phyloP scores from a whole-genome alignment of 2,888 invertebrate species.

The Hemicrepidius hirtus region DNA sequence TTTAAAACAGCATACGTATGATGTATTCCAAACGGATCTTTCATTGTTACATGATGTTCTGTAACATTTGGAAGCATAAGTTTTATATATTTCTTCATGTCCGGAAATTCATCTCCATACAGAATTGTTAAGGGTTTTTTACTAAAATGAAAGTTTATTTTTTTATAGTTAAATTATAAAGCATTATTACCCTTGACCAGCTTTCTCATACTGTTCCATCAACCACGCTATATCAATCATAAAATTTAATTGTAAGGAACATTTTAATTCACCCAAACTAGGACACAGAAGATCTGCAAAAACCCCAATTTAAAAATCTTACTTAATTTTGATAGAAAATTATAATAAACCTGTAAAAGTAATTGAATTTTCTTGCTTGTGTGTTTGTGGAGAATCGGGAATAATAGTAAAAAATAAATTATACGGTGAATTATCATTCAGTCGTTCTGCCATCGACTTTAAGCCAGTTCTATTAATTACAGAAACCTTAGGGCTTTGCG shows the following conservation, averaged over 20 bases:
- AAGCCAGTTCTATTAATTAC: not conserved
- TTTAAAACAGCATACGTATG: slow-evolving; percentile 87
- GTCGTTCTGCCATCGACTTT: slow-evolving; percentile 80
- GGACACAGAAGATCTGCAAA: slow-evolving; percentile 84
- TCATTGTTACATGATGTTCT: slow-evolving; percentile 81
- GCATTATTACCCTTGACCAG: slow-evolving; percentile 77
- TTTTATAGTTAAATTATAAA: slow-evolving; percentile 10
- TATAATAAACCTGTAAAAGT: slow-evolving; percentile 78
- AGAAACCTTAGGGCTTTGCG: slow-evolving; percentile 70
- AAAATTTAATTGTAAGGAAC: slow-evolving; percentile 91
- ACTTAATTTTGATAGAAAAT: not conserved
- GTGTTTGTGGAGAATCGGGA: slow-evolving; percentile 78
- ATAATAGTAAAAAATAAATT: slow-evolving; percentile 85
- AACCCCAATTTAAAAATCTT: too few species aligned
- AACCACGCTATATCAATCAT: slow-evolving; percentile 95
- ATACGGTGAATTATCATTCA: slow-evolving; percentile 81
- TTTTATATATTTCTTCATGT: slow-evolving; percentile 72
- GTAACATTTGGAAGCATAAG: slow-evolving; percentile 78
- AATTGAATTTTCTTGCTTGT: slow-evolving; percentile 79
- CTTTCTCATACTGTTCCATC: slow-evolving; percentile 87
- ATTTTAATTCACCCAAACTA: slow-evolving; percentile 84
- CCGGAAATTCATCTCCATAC: slow-evolving; percentile 81
- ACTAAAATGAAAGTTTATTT: slow-evolving; percentile 70
- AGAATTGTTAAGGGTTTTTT: slow-evolving; percentile 83
- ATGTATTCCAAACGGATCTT: slow-evolving; percentile 88